A percentile compares a stretch with the other conserved stretches of the same genome.
Evolutionary conservation across 2,797 vertebrate species (phyloP).

Genomic region (Tragopan temminckii): DNA sequence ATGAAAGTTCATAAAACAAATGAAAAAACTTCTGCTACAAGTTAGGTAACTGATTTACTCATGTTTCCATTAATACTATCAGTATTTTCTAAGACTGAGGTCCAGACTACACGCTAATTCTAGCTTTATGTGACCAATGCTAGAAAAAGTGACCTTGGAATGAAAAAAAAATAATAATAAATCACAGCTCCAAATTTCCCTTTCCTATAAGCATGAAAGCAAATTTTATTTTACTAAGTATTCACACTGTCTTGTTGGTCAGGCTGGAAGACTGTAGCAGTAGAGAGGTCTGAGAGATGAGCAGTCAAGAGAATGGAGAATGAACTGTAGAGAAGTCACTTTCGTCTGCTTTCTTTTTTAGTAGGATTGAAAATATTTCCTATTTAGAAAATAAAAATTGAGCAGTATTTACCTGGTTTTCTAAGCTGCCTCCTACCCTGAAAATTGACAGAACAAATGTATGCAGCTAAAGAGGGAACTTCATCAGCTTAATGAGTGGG

Average conservation of each 20-base stretch:
- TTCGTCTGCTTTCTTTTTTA: neutral
- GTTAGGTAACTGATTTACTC: neutral
- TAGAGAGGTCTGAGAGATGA: neutral
- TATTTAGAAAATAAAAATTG: neutral
- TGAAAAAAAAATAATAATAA: neutral
- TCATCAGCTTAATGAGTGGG: neutral
- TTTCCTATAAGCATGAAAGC: neutral
- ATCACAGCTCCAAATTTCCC: neutral
- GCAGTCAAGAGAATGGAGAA: neutral
- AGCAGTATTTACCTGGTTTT: neutral
- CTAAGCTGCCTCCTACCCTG: neutral
- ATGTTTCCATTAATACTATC: neutral
- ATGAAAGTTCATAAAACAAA: neutral
- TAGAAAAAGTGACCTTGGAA: neutral
- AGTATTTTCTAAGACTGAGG: rapidly evolving
- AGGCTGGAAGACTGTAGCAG: neutral
- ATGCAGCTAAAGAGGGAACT: neutral
- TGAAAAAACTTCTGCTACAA: neutral
- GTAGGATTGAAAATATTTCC: neutral
- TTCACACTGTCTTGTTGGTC: rapidly evolving
- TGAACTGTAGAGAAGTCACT: neutral
- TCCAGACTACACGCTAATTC: neutral
- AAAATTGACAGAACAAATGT: neutral
- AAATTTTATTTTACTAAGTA: neutral
- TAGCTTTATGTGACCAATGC: neutral